Evolutionary conservation across 1,140 invertebrate genomes (phyloP).

Genomic region (Anastrepha ludens): DNA sequence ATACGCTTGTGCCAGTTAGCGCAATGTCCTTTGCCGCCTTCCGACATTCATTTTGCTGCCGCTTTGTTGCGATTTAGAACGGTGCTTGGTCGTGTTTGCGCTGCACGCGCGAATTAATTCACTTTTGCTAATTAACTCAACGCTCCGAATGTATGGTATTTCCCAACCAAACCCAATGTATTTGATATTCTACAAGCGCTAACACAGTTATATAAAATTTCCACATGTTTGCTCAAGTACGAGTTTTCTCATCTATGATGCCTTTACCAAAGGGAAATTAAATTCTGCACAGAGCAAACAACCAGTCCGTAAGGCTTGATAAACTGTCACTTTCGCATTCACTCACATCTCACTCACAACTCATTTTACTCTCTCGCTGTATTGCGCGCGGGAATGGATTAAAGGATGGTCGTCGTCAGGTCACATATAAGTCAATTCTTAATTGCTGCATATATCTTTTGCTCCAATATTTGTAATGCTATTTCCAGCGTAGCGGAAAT

Average conservation of each 20-base stretch:
- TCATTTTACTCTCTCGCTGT: background rate
- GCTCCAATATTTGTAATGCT: background rate
- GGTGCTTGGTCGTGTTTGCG: slow-evolving; percentile 6
- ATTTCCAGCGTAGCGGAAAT: slow-evolving; percentile 21
- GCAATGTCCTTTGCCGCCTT: slow-evolving; percentile 1
- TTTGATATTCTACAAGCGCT: background rate
- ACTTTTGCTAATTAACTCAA: slow-evolving; percentile 53
- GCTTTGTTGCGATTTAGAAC: slow-evolving; percentile 23
- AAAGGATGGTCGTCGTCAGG: slow-evolving; percentile 23
- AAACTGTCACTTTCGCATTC: background rate
- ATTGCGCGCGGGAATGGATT: no score
- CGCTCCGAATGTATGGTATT: background rate
- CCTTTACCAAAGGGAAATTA: slow-evolving; percentile 6
- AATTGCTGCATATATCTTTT: background rate
- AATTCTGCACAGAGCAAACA: background rate
- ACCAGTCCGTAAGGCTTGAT: no score
- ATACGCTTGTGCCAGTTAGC: background rate
- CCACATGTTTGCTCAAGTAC: background rate
- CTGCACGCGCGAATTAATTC: slow-evolving; percentile 49
- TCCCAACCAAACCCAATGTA: background rate
- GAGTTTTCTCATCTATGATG: background rate
- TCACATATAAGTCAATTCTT: slow-evolving; percentile 25
- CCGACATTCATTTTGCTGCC: background rate
- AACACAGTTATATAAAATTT: background rate
- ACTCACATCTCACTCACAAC: background rate